Evolutionary conservation across 2,888 invertebrate species (phyloP).

Genomic region (Lagria hirta): DNA sequence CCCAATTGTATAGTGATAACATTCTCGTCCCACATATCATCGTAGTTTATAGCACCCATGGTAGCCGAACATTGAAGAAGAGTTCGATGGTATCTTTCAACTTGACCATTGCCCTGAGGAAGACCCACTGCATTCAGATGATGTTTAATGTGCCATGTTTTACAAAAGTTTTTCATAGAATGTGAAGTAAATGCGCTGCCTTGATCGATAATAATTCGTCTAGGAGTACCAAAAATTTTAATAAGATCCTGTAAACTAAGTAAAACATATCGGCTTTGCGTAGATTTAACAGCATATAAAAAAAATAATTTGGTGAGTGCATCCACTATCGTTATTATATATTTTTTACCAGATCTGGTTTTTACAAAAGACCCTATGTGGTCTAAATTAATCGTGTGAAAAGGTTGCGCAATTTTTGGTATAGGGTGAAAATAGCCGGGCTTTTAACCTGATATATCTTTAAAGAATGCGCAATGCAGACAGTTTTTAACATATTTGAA

Average conservation of each 20-base stretch:
- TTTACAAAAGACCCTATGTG: slow-evolving; percentile 3
- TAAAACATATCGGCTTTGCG: slow-evolving; percentile 15
- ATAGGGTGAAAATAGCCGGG: slow-evolving; percentile 1
- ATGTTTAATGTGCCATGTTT: slow-evolving; percentile 19
- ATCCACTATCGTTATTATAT: slow-evolving; percentile 23
- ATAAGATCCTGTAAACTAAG: slow-evolving; percentile 26
- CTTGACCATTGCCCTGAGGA: slow-evolving; percentile 20
- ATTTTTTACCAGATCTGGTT: slow-evolving; percentile 13
- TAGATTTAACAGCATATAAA: slow-evolving; percentile 24
- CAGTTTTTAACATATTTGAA: slow-evolving; percentile 8
- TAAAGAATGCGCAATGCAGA: slow-evolving; percentile 5
- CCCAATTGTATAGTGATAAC: slow-evolving; percentile 19
- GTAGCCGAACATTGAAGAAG: slow-evolving; percentile 13
- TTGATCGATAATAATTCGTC: slow-evolving; percentile 32
- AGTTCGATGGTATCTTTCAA: slow-evolving; percentile 17
- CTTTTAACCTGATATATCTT: no score
- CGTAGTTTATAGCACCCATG: slow-evolving; percentile 11
- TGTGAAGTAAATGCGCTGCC: slow-evolving; percentile 16
- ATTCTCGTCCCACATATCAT: slow-evolving; percentile 18
- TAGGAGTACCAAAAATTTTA: slow-evolving; percentile 28
- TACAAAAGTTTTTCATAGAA: slow-evolving; percentile 5
- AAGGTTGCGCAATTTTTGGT: background rate
- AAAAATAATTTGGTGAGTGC: slow-evolving; percentile 25
- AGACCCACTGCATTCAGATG: slow-evolving; percentile 23
- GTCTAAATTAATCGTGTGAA: slow-evolving; percentile 2